Percentiles rank a stretch among this genome's conserved stretches.
Conservation (phyloP, 64 coral and sea anemone species). For the Stylophora pistillata region DNA sequence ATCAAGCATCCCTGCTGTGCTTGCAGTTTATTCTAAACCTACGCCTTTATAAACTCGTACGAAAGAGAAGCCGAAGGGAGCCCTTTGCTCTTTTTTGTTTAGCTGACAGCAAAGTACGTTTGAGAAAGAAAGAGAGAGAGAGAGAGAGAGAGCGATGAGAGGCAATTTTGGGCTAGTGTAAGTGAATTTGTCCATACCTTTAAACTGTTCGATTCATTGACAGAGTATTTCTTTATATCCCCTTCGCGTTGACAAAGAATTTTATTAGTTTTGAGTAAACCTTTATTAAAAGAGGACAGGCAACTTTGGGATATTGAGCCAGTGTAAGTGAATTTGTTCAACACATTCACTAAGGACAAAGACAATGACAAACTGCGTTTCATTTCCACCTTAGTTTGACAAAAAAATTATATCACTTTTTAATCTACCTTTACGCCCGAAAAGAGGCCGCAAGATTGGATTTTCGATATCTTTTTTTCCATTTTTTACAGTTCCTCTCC, state of each 20-base stretch:
- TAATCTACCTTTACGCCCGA: neutral
- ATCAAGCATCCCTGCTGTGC: neutral
- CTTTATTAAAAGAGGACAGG: neutral
- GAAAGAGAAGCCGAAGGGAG: neutral
- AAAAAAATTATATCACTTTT: neutral
- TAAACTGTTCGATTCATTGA: neutral
- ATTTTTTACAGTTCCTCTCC: neutral
- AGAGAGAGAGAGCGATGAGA: neutral
- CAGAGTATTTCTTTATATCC: neutral
- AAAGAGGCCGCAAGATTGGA: neutral
- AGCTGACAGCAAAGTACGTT: neutral
- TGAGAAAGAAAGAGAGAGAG: neutral
- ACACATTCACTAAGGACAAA: neutral
- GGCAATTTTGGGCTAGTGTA: neutral
- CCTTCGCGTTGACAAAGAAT: too few species aligned
- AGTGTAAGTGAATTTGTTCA: neutral
- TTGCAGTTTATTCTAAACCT: neutral
- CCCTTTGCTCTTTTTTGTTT: neutral
- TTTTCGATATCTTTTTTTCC: neutral
- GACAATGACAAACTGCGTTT: too few species aligned
- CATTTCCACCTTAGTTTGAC: slow-evolving; percentile 6
- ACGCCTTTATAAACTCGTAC: neutral
- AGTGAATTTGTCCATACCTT: slow-evolving; percentile 14
- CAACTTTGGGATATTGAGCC: neutral
- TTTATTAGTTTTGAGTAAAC: too few species aligned